Percentiles rank a stretch among this genome's conserved stretches.
Conservation (phyloP, 2,888 invertebrate species). For the Yponomeuta evonymella region DNA sequence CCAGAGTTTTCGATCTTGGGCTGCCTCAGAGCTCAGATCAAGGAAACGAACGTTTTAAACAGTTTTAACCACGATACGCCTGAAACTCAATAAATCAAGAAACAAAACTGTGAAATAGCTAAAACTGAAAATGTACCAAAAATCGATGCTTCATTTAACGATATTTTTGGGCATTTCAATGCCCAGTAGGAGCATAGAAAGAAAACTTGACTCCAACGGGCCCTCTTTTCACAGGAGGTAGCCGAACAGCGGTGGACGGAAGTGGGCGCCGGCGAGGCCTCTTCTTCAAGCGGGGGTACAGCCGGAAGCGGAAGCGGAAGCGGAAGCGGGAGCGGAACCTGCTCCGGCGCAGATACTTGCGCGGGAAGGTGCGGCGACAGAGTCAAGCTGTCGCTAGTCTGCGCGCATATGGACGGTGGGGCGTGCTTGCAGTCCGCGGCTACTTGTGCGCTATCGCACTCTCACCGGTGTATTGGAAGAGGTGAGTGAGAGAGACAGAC, state of each 20-base stretch:
- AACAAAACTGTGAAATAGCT: no score
- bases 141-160: no score
- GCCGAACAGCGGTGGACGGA: constrained; percentile 55
- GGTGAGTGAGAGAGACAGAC: constrained; percentile 34
- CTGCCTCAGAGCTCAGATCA: no score
- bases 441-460: constrained; percentile 64
- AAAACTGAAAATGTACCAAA: no score
- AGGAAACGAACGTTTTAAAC: no score
- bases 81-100: no score
- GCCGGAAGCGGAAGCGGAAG: constrained; percentile 16
- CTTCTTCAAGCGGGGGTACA: constrained; percentile 31
- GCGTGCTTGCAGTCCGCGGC: constrained; percentile 47
- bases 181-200: no score
- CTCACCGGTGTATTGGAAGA: constrained; percentile 63
- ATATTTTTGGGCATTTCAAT: no score
- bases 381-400: constrained; percentile 52
- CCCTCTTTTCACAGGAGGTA: constrained; percentile 43
- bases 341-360: constrained; percentile 25
- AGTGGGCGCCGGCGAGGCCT: constrained; percentile 47
- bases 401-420: constrained; percentile 67
- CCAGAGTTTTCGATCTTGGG: no score
- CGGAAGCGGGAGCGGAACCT: constrained; percentile 33
- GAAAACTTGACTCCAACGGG: no score
- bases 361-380: constrained; percentile 47
- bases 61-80: no score